A percentile compares a stretch with the other conserved stretches of the same genome.
Conservation (phyloP, 2,113 vertebrate species). For the Onychorhynchus coronatus region DNA sequence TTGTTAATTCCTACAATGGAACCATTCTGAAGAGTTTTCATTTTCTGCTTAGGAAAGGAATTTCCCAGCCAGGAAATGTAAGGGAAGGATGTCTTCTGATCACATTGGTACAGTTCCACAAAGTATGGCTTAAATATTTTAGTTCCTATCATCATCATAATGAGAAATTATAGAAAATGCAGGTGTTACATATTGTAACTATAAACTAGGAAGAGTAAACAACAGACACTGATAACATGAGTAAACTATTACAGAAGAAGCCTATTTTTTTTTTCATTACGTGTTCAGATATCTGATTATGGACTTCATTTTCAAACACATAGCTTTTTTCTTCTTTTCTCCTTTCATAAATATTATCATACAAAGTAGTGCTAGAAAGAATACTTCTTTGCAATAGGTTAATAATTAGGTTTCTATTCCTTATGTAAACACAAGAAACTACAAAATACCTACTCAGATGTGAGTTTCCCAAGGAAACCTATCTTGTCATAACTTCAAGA, state of each 20-base stretch:
- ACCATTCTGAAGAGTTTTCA: not conserved
- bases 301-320: not conserved
- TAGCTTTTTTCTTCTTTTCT: not conserved
- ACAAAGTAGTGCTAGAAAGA: not conserved
- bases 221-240: not conserved
- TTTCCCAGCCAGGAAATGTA: not conserved
- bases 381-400: not conserved
- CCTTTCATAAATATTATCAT: not conserved
- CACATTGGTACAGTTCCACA: not conserved
- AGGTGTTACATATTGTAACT: not conserved
- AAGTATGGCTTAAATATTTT: not conserved
- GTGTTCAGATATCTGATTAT: not conserved
- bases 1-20: conserved; percentile 9
- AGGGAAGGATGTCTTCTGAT: not conserved
- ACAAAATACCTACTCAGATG: not conserved
- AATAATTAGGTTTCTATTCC: not conserved
- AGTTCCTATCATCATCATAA: not conserved
- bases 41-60: not conserved
- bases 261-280: not conserved
- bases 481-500: not conserved
- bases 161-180: not conserved
- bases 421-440: not conserved
- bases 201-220: not conserved
- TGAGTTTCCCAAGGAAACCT: not conserved
- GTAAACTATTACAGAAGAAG: not conserved